Base-by-base conservation (phyloP, 1,140 invertebrate species). In the Ceratina australensis region DNA sequence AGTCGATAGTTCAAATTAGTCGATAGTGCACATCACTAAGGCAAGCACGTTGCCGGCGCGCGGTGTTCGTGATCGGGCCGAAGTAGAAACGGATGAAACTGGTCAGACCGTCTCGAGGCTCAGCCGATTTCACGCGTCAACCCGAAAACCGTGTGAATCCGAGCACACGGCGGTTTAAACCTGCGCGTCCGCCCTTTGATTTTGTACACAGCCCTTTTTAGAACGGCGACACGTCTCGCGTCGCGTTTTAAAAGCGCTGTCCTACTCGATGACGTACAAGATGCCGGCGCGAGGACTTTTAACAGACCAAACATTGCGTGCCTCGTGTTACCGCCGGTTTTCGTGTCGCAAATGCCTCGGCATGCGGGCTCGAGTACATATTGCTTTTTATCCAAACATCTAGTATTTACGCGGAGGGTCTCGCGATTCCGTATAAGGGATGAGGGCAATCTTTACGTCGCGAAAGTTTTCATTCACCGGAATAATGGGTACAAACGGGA, bases 281-380 rank as follows among this genome's bases (percentile, higher is more conserved):
- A 85, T 69, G 67, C 28, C 64, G 42, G 56, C 73, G 79, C 7
- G 33, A 78, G 79, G 78, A 90, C 90, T 90, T 88, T 91, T 89
- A 90, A 85, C 74, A 86, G 87, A 81, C 84, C 86, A 90, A 91
- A 91, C 82, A 91, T 84, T 74, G 79, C 76, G 66, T 86, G 86
- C 81, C 79, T 88, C 89, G 81, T 77, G 61, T 88, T 89, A 88
- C 87, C 79, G 20, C 74, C 52, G 56, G 57, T 63, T 52, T 57
- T 57, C 73, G 63, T 69, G 42, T 13, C 52, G 28, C 66, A 66
- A 65, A 80, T 75, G 13, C 56, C 63, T 63, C 74, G 71, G 72
- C 47, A 85, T 85, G 82, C 83, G 83, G 83, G 83, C 79, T 84
- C 71, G 72, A 61, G 72, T 69, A 72, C 79, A 79, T 81, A 85